Evolutionary conservation across 1,140 invertebrate genomes (phyloP).

Genomic region (Colletes latitarsis): DNA sequence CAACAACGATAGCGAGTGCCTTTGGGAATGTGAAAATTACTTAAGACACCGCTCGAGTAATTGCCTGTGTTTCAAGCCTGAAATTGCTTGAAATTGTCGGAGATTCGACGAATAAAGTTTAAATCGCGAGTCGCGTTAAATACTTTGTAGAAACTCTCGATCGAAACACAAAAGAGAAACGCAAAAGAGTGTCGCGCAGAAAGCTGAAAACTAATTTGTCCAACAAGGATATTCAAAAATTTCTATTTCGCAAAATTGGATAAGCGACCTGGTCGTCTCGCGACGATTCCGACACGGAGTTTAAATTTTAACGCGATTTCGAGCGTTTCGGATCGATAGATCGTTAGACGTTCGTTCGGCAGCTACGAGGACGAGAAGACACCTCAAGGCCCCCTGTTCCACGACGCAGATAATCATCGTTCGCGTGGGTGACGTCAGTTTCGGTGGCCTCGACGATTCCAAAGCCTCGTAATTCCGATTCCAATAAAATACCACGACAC

Average conservation of each 20-base stretch:
- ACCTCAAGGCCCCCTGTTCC: conserved; percentile 10
- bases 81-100: neutral
- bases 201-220: no score
- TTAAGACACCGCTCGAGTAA: neutral
- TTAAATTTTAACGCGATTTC: no score
- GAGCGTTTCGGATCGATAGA: neutral
- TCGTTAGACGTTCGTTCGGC: conserved; percentile 12
- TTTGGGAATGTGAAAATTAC: neutral
- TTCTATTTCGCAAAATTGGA: no score
- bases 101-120: neutral
- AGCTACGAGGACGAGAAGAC: conserved; percentile 10
- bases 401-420: conserved; percentile 9
- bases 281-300: no score
- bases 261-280: no score
- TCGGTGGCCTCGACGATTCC: conserved; percentile 16
- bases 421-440: conserved; percentile 11
- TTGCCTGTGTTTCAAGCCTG: neutral
- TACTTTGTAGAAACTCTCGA: no score
- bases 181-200: no score
- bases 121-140: no score
- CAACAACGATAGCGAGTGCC: neutral
- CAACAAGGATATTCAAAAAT: no score
- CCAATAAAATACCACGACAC: conserved; percentile 3
- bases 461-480: conserved; percentile 25
- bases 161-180: no score